phyloP scores from a whole-genome alignment of 2,113 vertebrate genomes.

The Solenodon paradoxus region DNA sequence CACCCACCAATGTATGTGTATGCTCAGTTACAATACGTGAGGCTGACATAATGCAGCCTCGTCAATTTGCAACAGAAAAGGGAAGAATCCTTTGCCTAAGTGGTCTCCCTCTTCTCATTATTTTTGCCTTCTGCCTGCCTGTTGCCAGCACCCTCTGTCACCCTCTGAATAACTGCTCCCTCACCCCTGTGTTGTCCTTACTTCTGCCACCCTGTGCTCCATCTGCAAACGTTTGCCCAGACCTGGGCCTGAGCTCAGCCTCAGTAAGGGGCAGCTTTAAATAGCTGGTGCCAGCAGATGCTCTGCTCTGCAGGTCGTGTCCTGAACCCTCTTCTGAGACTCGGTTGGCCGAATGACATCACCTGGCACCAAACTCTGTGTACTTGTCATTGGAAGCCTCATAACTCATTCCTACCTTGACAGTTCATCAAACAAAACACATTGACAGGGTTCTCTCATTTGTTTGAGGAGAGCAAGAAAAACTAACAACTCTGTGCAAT shows the following conservation, averaged over 20 bases:
- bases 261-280: background rate
- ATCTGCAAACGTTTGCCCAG: background rate
- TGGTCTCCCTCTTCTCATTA: background rate
- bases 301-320: background rate
- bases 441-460: background rate
- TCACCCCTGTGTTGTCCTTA: background rate
- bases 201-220: background rate
- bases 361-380: background rate
- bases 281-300: background rate
- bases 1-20: background rate
- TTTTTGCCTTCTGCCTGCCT: background rate
- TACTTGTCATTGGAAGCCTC: conserved; percentile 22
- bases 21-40: background rate
- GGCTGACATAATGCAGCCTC: background rate
- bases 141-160: background rate
- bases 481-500: background rate
- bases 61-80: background rate
- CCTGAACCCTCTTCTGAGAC: background rate
- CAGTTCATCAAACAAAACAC: background rate
- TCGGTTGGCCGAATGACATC: conserved; percentile 11
- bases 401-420: background rate
- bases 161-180: background rate
- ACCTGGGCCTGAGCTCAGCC: background rate
- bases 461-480: background rate
- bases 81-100: background rate